phyloP scores from a whole-genome alignment of 2,888 invertebrate species.

The Allygus modestus region DNA sequence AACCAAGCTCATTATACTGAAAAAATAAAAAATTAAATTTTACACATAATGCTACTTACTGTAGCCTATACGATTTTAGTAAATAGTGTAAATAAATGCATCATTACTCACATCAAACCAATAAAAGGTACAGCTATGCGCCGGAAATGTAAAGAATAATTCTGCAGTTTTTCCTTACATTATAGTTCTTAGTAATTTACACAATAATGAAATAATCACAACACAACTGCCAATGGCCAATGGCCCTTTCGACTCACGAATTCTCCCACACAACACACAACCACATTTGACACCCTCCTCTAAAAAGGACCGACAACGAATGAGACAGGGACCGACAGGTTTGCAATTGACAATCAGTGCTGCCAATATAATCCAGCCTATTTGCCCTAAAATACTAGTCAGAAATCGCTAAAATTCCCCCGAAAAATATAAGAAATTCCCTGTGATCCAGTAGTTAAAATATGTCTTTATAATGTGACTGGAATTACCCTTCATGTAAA shows the following conservation, averaged over 20 bases:
- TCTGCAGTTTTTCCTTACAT: not conserved
- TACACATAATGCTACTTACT: no score
- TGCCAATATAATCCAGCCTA: not conserved
- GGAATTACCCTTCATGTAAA: no score
- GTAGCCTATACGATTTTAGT: no score
- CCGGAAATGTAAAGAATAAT: not conserved
- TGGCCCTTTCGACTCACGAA: not conserved
- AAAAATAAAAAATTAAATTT: no score
- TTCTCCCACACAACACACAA: not conserved
- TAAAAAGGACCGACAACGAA: not conserved
- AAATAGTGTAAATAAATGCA: no score
- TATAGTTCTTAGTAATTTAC: not conserved
- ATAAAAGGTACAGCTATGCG: not conserved
- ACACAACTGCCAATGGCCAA: not conserved
- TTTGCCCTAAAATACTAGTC: not conserved
- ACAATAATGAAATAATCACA: not conserved
- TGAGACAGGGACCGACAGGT: slow-evolving; percentile 19
- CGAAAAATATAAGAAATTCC: no score
- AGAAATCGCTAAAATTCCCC: not conserved
- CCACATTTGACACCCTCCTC: not conserved
- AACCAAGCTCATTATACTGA: no score
- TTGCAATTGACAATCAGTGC: slow-evolving; percentile 19
- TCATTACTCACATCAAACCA: slow-evolving; percentile 26
- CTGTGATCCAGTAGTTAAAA: no score
- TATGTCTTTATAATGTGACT: no score